Base-by-base conservation (phyloP, 2,888 invertebrate species). In the Lomographa bimaculata region DNA sequence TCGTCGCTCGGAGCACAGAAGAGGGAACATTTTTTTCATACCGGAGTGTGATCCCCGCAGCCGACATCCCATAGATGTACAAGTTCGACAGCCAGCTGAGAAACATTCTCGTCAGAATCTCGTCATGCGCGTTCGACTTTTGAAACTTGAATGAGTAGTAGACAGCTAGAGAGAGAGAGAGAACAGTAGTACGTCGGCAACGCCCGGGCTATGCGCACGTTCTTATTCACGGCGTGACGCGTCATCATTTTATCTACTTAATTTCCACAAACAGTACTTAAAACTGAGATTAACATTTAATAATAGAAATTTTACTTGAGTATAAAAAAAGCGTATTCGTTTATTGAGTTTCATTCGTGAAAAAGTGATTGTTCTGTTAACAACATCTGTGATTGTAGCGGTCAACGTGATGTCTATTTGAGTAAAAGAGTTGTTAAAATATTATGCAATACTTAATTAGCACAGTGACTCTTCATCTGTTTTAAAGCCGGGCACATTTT, bases 101-200 rank as follows among this genome's bases (percentile, higher is more conserved):
- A n/a, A n/a, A n/a, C n/a, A n/a, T n/a, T n/a, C n/a, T n/a, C n/a
- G n/a, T n/a, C n/a, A n/a, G n/a, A n/a, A n/a, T n/a, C n/a, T n/a
- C n/a, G n/a, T n/a, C n/a, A n/a, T n/a, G n/a, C n/a, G n/a, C n/a
- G n/a, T n/a, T n/a, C n/a, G n/a, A n/a, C n/a, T n/a, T n/a, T n/a
- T n/a, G n/a, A n/a, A n/a, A n/a, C n/a, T n/a, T n/a, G n/a, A n/a
- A n/a, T n/a, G n/a, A n/a, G n/a, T n/a, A n/a, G n/a, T n/a, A n/a
- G n/a, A n/a, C n/a, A n/a, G n/a, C n/a, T n/a, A n/a, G n/a, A n/a
- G n/a, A n/a, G n/a, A n/a, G n/a, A n/a, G n/a, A n/a, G n/a, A n/a
- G n/a, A n/a, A n/a, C n/a, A n/a, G n/a, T 57, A 69, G 71, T 71
- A 49, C 50, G 54, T 46, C 62, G 67, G 64, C 63, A 56, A 57